Base-by-base conservation (phyloP, 1,140 invertebrate genomes). In the Anthonomus grandis region DNA sequence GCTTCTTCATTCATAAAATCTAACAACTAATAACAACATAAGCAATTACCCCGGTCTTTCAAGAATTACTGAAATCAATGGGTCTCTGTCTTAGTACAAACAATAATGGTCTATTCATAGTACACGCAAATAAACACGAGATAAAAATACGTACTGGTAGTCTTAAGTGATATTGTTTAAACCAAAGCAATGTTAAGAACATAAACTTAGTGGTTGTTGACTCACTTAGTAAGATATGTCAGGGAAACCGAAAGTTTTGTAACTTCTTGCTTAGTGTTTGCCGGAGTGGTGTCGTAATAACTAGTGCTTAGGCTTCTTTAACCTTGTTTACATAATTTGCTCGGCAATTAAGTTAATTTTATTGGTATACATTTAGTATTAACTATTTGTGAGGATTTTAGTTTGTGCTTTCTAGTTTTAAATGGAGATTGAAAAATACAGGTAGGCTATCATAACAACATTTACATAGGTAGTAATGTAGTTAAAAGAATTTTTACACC, bases 151-250 rank as follows among this genome's bases (percentile, higher is more conserved):
- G 38, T 12, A 13, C 9, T 41, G 10, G 34, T 12, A 36, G 15
- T 36, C 47, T 49, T 49, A 49, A 49, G 12, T 18, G 17, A 17
- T 38, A 38, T 36, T 50, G 48, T 38, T 36, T n/a, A n/a, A 50
- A 37, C 36, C 21, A 23, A 17, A 38, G 19, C 12, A 23, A n/a
- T n/a, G 41, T 12, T 38, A 52, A 41, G 49, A 52, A 52, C 37
- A 18, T 25, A 22, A 47, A 50, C 31, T 37, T 50, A 50, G 36
- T 50, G 49, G 38, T 24, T 41, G 49, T 52, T 52, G 49, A 52
- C 49, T 52, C 49, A 52, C 42, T 52, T 19, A 41, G 21, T 52
- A 9, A 22, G 42, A 18, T 21, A 15, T 12, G 19, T 18, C 37
- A 23, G 48, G n/a, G 48, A 50, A 50, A 50, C 15, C 23, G 31